Evolutionary conservation across 2,888 invertebrate genomes (phyloP).

Genomic region (Polia nebulosa): DNA sequence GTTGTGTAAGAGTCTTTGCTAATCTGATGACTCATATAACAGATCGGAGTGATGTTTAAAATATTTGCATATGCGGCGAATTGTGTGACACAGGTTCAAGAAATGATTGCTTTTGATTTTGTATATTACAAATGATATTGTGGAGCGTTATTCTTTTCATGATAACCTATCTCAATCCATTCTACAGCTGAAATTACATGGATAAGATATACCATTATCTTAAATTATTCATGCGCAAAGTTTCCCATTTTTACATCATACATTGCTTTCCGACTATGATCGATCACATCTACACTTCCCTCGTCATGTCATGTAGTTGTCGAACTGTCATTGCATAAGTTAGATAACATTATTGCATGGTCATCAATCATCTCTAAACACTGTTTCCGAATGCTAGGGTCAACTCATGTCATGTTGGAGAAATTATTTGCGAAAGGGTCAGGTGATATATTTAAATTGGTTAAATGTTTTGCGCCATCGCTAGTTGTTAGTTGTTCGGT

Average conservation of each 20-base stretch:
- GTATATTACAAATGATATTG: neutral
- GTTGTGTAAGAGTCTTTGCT: conserved; percentile 50
- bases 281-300: conserved; percentile 62
- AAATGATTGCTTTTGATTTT: conserved; percentile 7
- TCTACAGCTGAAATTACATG: conserved; percentile 14
- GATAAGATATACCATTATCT: conserved; percentile 44
- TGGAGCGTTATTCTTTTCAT: too few species aligned
- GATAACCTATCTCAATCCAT: conserved; percentile 2
- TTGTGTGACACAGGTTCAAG: conserved; percentile 17
- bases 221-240: conserved; percentile 30
- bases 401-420: conserved; percentile 54
- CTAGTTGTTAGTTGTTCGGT: conserved; percentile 4
- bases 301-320: conserved; percentile 67
- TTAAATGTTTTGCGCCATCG: conserved; percentile 18
- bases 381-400: conserved; percentile 60
- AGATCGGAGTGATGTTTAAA: conserved; percentile 28
- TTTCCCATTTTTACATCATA: conserved; percentile 50
- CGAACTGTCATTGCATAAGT: conserved; percentile 71
- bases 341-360: conserved; percentile 56
- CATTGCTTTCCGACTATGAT: conserved; percentile 62
- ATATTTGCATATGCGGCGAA: conserved; percentile 25
- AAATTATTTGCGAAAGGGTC: conserved; percentile 55
- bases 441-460: conserved; percentile 23
- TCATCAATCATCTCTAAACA: conserved; percentile 71
- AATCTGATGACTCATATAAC: conserved; percentile 39